Evolutionary conservation across 1,140 invertebrate species (phyloP).

Genomic region (Danaus melanippus): DNA sequence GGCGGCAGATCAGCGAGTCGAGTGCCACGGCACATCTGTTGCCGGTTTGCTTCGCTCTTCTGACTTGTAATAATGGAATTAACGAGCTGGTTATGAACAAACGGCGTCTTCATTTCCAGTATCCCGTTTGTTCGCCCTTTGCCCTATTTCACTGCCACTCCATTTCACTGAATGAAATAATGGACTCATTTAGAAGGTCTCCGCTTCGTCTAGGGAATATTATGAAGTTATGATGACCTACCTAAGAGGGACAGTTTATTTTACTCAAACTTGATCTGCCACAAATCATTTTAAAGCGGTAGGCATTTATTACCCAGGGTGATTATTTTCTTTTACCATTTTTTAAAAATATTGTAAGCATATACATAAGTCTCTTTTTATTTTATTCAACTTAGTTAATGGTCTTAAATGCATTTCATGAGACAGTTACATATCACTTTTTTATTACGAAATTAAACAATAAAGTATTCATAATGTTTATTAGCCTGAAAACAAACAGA

Average conservation of each 20-base stretch:
- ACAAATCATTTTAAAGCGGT: too few species aligned
- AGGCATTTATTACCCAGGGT: too few species aligned
- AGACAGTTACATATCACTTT: too few species aligned
- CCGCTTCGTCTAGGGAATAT: slow-evolving; percentile 40
- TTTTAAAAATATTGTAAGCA: too few species aligned
- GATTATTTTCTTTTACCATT: too few species aligned
- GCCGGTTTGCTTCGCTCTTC: slow-evolving; percentile 52
- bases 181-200: slow-evolving; percentile 55
- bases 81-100: slow-evolving; percentile 70
- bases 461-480: slow-evolving; percentile 8
- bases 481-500: slow-evolving; percentile 38
- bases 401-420: too few species aligned
- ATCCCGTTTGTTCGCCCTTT: slow-evolving; percentile 57
- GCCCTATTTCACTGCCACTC: slow-evolving; percentile 63
- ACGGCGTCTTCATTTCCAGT: slow-evolving; percentile 67
- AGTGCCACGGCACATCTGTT: slow-evolving; percentile 56
- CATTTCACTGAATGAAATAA: slow-evolving; percentile 66
- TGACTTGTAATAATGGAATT: slow-evolving; percentile 68
- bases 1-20: slow-evolving; percentile 45
- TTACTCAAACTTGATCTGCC: slow-evolving; percentile 8
- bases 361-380: too few species aligned
- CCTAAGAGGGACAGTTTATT: slow-evolving; percentile 18
- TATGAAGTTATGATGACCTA: slow-evolving; percentile 39
- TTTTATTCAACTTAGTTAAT: too few species aligned
- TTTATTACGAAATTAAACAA: too few species aligned